Evolutionary conservation across 2,113 vertebrate species (phyloP).

Genomic region (Polyodon spathula): DNA sequence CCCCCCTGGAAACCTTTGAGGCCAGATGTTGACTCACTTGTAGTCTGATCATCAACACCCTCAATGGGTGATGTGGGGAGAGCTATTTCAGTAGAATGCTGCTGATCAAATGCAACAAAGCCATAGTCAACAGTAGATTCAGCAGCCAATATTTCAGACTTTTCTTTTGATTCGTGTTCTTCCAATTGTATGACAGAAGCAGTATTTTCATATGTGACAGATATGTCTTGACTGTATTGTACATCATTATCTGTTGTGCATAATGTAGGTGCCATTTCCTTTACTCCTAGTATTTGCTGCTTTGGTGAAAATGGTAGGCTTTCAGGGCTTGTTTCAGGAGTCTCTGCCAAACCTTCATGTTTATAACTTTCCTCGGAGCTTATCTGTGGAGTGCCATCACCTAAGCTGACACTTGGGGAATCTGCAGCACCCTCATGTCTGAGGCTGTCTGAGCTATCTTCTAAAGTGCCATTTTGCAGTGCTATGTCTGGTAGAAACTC

Average conservation of each 20-base stretch:
- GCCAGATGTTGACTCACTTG: constrained; percentile 63
- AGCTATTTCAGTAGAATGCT: constrained; percentile 37
- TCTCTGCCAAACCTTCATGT: constrained; percentile 84
- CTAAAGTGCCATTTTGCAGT: constrained; percentile 60
- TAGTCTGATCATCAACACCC: constrained; percentile 48
- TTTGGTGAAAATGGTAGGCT: constrained; percentile 74
- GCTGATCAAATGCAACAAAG: constrained; percentile 33
- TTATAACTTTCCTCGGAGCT: constrained; percentile 95
- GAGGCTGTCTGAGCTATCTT: constrained; percentile 76
- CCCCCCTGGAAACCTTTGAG: constrained; percentile 30
- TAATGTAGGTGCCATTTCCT: constrained; percentile 19
- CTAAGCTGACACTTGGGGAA: constrained; percentile 73
- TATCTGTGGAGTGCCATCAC: constrained; percentile 75
- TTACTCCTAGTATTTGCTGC: constrained; percentile 30
- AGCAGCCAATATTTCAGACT: constrained; percentile 39
- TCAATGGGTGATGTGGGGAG: constrained; percentile 51
- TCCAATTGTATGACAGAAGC: background rate
- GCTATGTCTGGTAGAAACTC: constrained; percentile 48
- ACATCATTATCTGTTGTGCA: constrained; percentile 22
- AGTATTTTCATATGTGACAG: too few relatives aligned
- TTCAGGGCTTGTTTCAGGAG: constrained; percentile 84
- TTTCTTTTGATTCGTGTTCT: constrained; percentile 30
- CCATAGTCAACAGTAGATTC: constrained; percentile 25
- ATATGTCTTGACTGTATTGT: too few relatives aligned
- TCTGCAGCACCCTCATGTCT: constrained; percentile 72